Base-by-base conservation (phyloP, 2,113 vertebrate genomes). In the Sclerurus mexicanus region DNA sequence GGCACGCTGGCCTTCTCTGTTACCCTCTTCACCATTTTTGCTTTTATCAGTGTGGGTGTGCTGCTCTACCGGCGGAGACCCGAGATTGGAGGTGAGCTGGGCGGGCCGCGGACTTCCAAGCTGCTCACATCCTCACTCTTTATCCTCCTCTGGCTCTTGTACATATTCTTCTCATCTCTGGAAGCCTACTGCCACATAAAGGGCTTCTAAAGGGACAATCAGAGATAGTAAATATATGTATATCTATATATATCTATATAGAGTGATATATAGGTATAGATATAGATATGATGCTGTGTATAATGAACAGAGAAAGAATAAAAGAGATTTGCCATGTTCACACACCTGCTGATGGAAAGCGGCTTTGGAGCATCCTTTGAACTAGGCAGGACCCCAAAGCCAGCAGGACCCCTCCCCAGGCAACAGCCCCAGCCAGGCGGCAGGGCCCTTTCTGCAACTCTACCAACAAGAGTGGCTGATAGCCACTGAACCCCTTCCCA, bases 1-100 rank as follows among this genome's bases (percentile, higher is more conserved):
- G 99, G 99, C 82, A 99, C 99, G 0, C 97, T 99, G 91, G 99
- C 99, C 83, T 99, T 99, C 98, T 99, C 99, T 0, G 99, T 99
- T 97, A 99, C 99, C 20, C 98, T 99, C 97, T 99, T 99, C 98
- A 99, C 99, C 97, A 99, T 99, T 96, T 99, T 99, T 90, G 99
- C 99, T 98, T 99, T 99, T 95, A 98, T 99, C 96, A 99, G 98
- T 87, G 98, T 99, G 84, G 99, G 98, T 5, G 99, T 99, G 82
- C 98, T 99, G 87, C 98, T 99, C 94, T 99, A 99, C 95, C 98
- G 99, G 52, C 99, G 99, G 92, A 98, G 99, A 95, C 99, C 99
- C 0, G 98, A 98, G 84, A 99, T 99, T 4, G 99, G 99, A 50
- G 99, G 99, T 66, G 99, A 99, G 98, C 98, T 99, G 56, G 99